These are phyloP conservation scores for Molanna angustata DNA, from an alignment of 2,888 invertebrate species.

Conservation along the genomic window DNA sequence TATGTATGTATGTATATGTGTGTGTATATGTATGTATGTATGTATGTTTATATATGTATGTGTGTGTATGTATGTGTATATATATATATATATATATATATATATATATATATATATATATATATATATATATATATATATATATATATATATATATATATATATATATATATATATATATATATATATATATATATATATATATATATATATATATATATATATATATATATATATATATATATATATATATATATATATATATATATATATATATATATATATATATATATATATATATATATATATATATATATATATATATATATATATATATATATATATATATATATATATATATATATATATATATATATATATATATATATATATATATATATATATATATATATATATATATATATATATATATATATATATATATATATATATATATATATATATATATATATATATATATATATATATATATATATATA, in stretches of 20 bases:
- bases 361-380: too few species aligned
- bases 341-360: too few species aligned
- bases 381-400: too few species aligned
- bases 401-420: too few species aligned
- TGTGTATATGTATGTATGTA: too few species aligned
- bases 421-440: too few species aligned
- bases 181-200: conserved; percentile 7
- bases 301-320: conserved; percentile 7
- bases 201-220: conserved; percentile 7
- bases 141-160: conserved; percentile 7
- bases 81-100: not conserved
- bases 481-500: too few species aligned
- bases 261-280: conserved; percentile 7
- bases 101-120: conserved; percentile 3
- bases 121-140: conserved; percentile 7
- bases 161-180: conserved; percentile 7
- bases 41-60: too few species aligned
- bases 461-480: too few species aligned
- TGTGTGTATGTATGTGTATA: too few species aligned
- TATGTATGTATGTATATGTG: too few species aligned
- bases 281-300: conserved; percentile 7
- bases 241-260: conserved; percentile 7
- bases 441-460: too few species aligned
- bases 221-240: conserved; percentile 7
- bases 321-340: conserved; percentile 5